Evolutionary conservation across 2,888 invertebrate species (phyloP), one percentile per base, ranked within the genome.

Genomic region (Homarus gammarus): DNA sequence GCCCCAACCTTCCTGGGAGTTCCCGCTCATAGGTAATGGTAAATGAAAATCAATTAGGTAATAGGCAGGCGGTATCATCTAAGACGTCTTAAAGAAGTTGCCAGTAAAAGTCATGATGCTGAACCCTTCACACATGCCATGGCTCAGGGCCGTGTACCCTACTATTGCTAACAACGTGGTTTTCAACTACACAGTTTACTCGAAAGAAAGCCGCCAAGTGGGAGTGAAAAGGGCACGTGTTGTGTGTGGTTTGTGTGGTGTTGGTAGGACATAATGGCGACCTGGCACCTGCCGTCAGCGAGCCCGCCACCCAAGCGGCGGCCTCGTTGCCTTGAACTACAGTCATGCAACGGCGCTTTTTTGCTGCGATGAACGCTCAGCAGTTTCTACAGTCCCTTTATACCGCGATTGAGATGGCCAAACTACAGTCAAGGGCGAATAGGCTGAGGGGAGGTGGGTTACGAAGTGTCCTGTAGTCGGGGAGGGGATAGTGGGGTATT

Each of bases 21-120:
- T 36, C 64, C 27, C 61, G 75, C 85, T 85, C 85, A 77, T 64
- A 56, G 44, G 44, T 77, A 85, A 75, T 73, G 73, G 85, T 77
- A 73, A 87, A 81, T 81, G 87, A 87, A 87, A 87, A 81, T 87
- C 87, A 87, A 87, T 87, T 87, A 81, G 87, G 73, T 87, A 87
- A 87, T 87, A 87, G 79, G 85, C 64, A 70, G 87, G 79, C 72
- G 87, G 72, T 87, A 81, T 87, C 81, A 64, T 81, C 56, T 79
- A 79, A 81, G 38, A 81, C 79, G 79, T 36, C 40, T 27, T 36
- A 22, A 10, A 18, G 77, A 68, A 75, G 85, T 77, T 85, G 85
- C 77, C 77, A 75, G 83, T 15, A 36, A 12, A 38, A 0, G 36
- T 38, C 79, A 61, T n/a, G 38, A 22, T 51, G 15, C 10, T 1